phyloP scores from a whole-genome alignment of 2,797 vertebrate genomes.

The Danionella dracula region DNA sequence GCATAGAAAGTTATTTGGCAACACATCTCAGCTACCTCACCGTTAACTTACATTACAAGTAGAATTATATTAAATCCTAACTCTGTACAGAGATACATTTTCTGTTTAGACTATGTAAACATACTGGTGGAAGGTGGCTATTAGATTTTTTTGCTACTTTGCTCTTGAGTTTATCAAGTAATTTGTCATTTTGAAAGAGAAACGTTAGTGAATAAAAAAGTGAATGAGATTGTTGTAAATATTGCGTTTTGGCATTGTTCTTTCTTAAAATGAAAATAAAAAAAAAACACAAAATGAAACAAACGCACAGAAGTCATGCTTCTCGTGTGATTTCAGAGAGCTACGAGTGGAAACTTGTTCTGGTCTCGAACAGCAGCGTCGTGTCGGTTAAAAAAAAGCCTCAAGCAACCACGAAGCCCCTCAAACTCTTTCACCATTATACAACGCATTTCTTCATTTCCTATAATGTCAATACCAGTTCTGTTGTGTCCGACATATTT shows the following conservation, averaged over 20 bases:
- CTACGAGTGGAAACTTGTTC: constrained; percentile 9
- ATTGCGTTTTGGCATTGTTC: not conserved
- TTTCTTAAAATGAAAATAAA: not conserved
- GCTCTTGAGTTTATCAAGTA: too few species aligned
- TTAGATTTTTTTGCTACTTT: too few species aligned
- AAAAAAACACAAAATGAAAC: not conserved
- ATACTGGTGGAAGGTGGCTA: too few species aligned
- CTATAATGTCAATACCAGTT: not conserved
- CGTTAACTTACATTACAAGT: too few species aligned
- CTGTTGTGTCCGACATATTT: not conserved
- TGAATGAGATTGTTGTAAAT: not conserved
- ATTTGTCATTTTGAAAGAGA: not conserved
- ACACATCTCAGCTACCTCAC: too few species aligned
- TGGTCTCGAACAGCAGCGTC: not conserved
- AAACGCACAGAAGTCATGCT: not conserved
- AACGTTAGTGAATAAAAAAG: too few species aligned
- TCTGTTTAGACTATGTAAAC: too few species aligned
- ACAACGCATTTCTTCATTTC: not conserved
- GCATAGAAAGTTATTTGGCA: too few species aligned
- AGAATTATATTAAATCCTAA: too few species aligned
- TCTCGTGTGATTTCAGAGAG: not conserved
- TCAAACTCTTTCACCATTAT: not conserved
- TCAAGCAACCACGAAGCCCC: not conserved
- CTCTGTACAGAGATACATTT: too few species aligned
- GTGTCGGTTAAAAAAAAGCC: not conserved